Evolutionary conservation across 2,888 invertebrate species (phyloP).

Genomic region (Drosophila dives): DNA sequence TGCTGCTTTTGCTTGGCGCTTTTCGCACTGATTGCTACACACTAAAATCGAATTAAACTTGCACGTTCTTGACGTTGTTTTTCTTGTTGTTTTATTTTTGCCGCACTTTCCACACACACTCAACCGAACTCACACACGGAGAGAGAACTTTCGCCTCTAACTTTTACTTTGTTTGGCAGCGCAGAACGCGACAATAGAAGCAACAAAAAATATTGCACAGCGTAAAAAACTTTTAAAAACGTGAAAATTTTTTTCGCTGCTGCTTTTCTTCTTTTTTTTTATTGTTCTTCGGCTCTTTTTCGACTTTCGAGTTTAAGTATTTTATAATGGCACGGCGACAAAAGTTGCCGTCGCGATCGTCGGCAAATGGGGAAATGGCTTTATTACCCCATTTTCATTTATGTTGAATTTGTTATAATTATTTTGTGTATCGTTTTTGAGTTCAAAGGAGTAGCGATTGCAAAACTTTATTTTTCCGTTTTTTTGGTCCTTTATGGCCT

Average conservation of each 20-base stretch:
- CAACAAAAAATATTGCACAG: conserved; percentile 26
- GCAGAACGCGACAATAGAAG: conserved; percentile 45
- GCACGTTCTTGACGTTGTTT: conserved; percentile 43
- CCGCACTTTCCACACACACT: conserved; percentile 60
- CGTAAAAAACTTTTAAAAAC: conserved; percentile 56
- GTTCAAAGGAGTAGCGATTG: conserved; percentile 33
- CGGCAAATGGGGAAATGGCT: background rate
- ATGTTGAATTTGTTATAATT: conserved; percentile 45
- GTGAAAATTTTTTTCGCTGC: conserved; percentile 45
- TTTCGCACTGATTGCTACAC: conserved; percentile 75
- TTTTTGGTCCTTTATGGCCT: conserved; percentile 15
- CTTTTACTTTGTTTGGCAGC: conserved; percentile 77
- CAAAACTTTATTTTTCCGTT: conserved; percentile 11
- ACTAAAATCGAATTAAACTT: conserved; percentile 80
- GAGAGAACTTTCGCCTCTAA: conserved; percentile 74
- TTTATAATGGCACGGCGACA: conserved; percentile 54
- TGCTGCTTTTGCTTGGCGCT: conserved; percentile 46
- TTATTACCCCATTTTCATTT: conserved; percentile 29
- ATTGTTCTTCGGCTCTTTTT: conserved; percentile 13
- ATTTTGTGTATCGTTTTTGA: conserved; percentile 47
- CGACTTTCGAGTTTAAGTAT: conserved; percentile 50
- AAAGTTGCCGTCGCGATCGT: conserved; percentile 50
- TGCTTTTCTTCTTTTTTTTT: conserved; percentile 8
- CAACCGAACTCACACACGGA: conserved; percentile 41
- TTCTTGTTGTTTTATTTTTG: conserved; percentile 41